A percentile compares a stretch with the other conserved stretches of the same genome.
phyloP scores from a whole-genome alignment of 2,888 invertebrate genomes.

The Kryphioiulus occultus region DNA sequence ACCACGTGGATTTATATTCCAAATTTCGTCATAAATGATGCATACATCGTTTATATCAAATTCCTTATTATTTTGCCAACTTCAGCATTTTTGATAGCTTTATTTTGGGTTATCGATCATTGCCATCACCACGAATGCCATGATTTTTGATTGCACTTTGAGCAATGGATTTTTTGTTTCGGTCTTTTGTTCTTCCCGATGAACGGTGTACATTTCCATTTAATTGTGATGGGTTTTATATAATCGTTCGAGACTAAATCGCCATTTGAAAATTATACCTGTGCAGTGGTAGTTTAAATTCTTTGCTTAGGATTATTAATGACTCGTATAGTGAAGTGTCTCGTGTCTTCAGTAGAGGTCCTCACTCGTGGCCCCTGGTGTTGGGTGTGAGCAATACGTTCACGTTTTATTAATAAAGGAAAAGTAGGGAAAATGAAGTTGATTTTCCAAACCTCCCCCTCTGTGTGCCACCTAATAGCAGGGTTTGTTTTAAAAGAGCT shows the following conservation, averaged over 20 bases:
- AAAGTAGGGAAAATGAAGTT: not conserved
- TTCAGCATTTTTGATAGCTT: not conserved
- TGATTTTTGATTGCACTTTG: not conserved
- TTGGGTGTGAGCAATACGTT: conserved; percentile 4
- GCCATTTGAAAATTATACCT: not conserved
- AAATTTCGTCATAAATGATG: too few relatives aligned
- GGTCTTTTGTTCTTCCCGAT: not conserved
- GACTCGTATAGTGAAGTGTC: not conserved
- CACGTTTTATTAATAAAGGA: not conserved
- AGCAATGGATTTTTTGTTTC: not conserved
- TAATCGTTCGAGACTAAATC: not conserved
- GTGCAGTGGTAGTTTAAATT: not conserved
- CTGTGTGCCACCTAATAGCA: not conserved
- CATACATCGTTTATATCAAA: not conserved
- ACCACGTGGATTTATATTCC: too few relatives aligned
- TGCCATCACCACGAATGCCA: too few relatives aligned
- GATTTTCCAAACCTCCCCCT: not conserved
- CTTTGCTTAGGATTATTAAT: not conserved
- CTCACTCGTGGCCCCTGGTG: conserved; percentile 1
- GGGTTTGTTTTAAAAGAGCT: not conserved
- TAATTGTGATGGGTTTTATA: not conserved
- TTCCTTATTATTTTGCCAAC: not conserved
- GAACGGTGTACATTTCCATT: not conserved
- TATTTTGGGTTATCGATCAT: not conserved
- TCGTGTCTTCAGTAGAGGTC: not conserved